A percentile compares a stretch with the other conserved stretches of the same genome.
phyloP scores from a whole-genome alignment of 2,797 vertebrate species.

The Alfaro cultratus region DNA sequence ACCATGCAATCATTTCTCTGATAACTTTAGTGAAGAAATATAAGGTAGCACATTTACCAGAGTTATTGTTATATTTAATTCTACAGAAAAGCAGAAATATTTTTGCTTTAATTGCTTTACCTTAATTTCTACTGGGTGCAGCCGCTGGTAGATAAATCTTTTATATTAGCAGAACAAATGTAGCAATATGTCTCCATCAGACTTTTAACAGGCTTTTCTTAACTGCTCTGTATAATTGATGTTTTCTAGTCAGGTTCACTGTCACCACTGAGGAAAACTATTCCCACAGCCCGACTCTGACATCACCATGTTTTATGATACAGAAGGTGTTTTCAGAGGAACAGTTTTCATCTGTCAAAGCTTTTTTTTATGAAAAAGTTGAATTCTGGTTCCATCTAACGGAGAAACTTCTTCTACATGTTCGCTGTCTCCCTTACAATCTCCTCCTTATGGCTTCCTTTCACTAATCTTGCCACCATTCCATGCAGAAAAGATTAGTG shows the following conservation, averaged over 20 bases:
- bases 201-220: background rate
- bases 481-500: background rate
- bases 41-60: background rate
- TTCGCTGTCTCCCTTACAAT: background rate
- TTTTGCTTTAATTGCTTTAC: background rate
- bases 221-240: background rate
- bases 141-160: background rate
- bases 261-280: background rate
- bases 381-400: background rate
- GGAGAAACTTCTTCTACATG: background rate
- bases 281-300: background rate
- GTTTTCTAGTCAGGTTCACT: background rate
- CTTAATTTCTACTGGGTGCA: background rate
- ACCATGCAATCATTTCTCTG: background rate
- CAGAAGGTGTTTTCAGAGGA: background rate
- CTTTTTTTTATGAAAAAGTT: background rate
- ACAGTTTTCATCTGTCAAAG: background rate
- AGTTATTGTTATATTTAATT: background rate
- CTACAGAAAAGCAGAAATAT: background rate
- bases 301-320: background rate
- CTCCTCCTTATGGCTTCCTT: background rate
- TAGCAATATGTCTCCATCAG: background rate
- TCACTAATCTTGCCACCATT: background rate
- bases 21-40: background rate
- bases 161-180: background rate